Conservation (phyloP, 2,888 invertebrate species). For the Mamestra brassicae region DNA sequence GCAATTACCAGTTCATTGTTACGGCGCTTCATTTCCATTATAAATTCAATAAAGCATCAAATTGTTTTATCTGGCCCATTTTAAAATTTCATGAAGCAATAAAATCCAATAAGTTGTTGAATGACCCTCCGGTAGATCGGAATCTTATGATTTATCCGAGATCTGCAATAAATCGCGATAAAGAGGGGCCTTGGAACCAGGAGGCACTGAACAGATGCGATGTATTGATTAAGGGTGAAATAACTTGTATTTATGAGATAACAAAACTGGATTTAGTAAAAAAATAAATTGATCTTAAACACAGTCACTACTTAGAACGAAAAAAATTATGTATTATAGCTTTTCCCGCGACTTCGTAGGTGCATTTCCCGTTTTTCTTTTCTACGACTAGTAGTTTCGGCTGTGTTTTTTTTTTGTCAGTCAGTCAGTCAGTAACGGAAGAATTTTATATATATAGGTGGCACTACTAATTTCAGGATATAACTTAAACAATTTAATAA, state of each 20-base stretch:
- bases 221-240: not conserved
- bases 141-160: constrained; percentile 46
- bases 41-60: constrained; percentile 38
- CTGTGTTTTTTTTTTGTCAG: too few species aligned
- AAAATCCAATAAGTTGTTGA: constrained; percentile 49
- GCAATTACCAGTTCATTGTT: constrained; percentile 28
- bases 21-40: constrained; percentile 3
- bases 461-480: too few species aligned
- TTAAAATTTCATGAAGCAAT: constrained; percentile 39
- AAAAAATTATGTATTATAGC: too few species aligned
- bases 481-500: too few species aligned
- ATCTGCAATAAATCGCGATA: constrained; percentile 38
- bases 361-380: too few species aligned
- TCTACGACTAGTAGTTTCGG: too few species aligned
- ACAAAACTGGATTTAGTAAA: too few species aligned
- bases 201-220: not conserved
- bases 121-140: constrained; percentile 33
- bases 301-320: too few species aligned
- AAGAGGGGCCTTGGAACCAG: not conserved
- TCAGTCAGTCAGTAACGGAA: too few species aligned
- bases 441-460: too few species aligned
- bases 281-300: not conserved
- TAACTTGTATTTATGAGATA: not conserved
- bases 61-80: constrained; percentile 18
- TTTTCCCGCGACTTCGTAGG: too few species aligned